These are phyloP conservation scores for Heliconius hermathena DNA, from an alignment of 1,140 invertebrate species.

Conservation along the genomic window DNA sequence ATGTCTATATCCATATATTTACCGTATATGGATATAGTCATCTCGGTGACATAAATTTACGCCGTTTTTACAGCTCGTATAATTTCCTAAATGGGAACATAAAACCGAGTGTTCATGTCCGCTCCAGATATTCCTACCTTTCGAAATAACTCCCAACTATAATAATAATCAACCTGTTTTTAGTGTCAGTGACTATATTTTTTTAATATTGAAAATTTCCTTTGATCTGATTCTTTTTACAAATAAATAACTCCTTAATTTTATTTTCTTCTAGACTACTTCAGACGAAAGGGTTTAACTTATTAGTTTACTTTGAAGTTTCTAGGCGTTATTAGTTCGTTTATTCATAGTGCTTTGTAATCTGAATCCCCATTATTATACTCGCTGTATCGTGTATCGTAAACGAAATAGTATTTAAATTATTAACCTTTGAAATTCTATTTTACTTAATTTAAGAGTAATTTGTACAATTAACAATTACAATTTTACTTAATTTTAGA, in stretches of 20 bases:
- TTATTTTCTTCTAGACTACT: not conserved
- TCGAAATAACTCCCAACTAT: not conserved
- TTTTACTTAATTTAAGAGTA: not conserved
- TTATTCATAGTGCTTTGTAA: not conserved
- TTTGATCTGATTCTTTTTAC: not conserved
- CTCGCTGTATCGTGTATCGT: not conserved
- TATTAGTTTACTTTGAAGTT: slow-evolving; percentile 9
- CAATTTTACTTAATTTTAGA: no score
- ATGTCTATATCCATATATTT: not conserved
- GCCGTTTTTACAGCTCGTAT: slow-evolving; percentile 31
- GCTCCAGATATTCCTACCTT: slow-evolving; percentile 18
- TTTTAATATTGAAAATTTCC: no score
- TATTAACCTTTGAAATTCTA: not conserved
- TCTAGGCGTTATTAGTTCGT: not conserved
- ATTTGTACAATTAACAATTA: not conserved
- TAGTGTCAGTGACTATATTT: no score
- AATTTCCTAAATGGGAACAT: slow-evolving; percentile 31
- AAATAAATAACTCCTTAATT: not conserved
- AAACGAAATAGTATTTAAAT: not conserved
- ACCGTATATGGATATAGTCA: slow-evolving; percentile 6
- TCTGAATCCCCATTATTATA: not conserved
- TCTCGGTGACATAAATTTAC: slow-evolving; percentile 27
- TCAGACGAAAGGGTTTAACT: slow-evolving; percentile 1
- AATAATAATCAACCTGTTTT: not conserved
- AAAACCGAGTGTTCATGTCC: slow-evolving; percentile 27